Evolutionary conservation across 1,140 invertebrate genomes (phyloP).

Genomic region (Panagrolaimus sp.): DNA sequence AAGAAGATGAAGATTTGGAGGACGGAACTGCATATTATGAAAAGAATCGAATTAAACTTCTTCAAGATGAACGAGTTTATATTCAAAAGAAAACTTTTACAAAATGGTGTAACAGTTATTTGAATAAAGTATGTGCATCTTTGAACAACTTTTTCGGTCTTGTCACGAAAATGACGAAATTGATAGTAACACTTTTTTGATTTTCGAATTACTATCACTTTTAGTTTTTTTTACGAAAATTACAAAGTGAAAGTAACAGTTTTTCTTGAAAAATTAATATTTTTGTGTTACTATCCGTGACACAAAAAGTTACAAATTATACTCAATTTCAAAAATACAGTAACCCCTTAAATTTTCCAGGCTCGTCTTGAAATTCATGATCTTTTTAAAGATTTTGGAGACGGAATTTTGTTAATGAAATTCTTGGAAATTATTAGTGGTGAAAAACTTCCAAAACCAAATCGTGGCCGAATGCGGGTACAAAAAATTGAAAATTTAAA

Average conservation of each 20-base stretch:
- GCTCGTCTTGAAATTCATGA: constrained; percentile 91
- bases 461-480: constrained; percentile 90
- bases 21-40: constrained; percentile 50
- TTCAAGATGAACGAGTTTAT: constrained; percentile 90
- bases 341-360: constrained; percentile 45
- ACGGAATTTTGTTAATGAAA: constrained; percentile 89
- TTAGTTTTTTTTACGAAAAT: too few relatives aligned
- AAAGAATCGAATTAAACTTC: constrained; percentile 69
- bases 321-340: background rate
- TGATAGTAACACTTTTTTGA: too few relatives aligned
- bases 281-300: too few relatives aligned
- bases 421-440: constrained; percentile 97
- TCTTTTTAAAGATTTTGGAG: constrained; percentile 87
- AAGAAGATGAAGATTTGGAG: constrained; percentile 33
- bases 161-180: too few relatives aligned
- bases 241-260: too few relatives aligned
- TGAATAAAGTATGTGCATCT: constrained; percentile 74
- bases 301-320: too few relatives aligned
- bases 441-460: constrained; percentile 90
- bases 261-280: too few relatives aligned
- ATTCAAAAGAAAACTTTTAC: constrained; percentile 99
- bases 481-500: constrained; percentile 99
- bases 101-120: constrained; percentile 99
- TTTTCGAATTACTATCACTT: too few relatives aligned
- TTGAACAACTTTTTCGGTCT: too few relatives aligned